Base-by-base conservation (phyloP, 2,797 vertebrate species). In the Aldrovandia affinis region DNA sequence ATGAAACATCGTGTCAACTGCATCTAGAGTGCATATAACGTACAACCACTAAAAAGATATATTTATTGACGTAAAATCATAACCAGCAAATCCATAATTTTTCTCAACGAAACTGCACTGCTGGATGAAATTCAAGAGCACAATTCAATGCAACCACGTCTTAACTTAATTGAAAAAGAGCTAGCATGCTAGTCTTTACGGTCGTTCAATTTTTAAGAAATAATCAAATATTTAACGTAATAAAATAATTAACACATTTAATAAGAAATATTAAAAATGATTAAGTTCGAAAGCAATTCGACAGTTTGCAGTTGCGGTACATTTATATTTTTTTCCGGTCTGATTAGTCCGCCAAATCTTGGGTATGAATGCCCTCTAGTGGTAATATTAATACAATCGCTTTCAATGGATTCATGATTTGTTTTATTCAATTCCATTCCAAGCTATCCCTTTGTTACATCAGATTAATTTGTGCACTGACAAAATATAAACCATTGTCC, bases 321-420 rank as follows among this genome's bases (percentile, higher is more conserved):
- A 28, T 2, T 70, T 70, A 6, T 5, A 8, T 18, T 22, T 39
- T 73, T 42, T 36, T 7, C 22, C 14, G 33, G 33, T 42, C 68
- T 28, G 15, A 73, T 73, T 73, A 5, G 7, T 73, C 15, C 36
- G 68, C 33, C 18, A 12, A 68, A 50, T 30, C 42, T 52, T 80
- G 30, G 18, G 57, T 68, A n/a, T 39, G 28, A 54, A 59, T 22
- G 83, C 44, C 83, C 83, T 68, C 83, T 84, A 65, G 82, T 33
- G 82, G 55, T 47, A 9, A 22, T 25, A 77, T 65, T 65, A 36
- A 39, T 73, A 33, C 33, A 73, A 15, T 73, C 30, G 25, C 0
- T 42, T 73, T 30, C 7, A 20, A 42, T 33, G 18, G 15, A 8
- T 42, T 14, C 5, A 73, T 39, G 33, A 30, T 73, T 73, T 30